These are phyloP conservation scores for Spisula solida DNA, from an alignment of 2,888 invertebrate genomes.

Conservation along the genomic window DNA sequence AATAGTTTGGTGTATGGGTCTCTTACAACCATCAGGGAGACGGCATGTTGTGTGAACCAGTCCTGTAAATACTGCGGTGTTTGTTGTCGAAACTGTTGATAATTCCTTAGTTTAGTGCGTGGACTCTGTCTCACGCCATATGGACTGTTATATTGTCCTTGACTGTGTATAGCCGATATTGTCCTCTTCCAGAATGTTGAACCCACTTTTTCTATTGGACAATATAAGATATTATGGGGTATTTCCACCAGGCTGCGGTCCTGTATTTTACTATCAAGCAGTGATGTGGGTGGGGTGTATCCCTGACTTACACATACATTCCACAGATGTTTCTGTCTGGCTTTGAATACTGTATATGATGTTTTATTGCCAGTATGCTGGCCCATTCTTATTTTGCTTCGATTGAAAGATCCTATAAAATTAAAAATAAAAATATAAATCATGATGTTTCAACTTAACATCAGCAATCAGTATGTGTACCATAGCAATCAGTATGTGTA, in stretches of 20 bases:
- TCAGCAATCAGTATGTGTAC: neutral
- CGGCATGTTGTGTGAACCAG: conserved; percentile 51
- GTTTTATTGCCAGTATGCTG: neutral
- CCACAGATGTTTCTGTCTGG: conserved; percentile 35
- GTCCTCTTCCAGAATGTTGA: conserved; percentile 78
- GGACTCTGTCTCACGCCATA: conserved; percentile 40
- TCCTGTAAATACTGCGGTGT: conserved; percentile 29
- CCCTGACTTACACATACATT: conserved; percentile 43
- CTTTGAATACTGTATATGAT: conserved; percentile 33
- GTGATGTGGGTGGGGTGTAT: conserved; percentile 39
- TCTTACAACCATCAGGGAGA: conserved; percentile 76
- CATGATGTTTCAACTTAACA: neutral
- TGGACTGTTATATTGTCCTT: conserved; percentile 57
- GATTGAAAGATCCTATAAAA: neutral
- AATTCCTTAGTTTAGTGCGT: conserved; percentile 5
- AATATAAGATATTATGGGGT: conserved; percentile 71
- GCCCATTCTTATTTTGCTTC: neutral
- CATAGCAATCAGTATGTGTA: neutral
- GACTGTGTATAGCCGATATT: conserved; percentile 62
- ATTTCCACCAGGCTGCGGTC: conserved; percentile 58
- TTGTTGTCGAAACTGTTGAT: conserved; percentile 19
- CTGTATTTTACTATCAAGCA: conserved; percentile 27
- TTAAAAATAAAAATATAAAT: neutral
- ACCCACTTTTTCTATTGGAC: conserved; percentile 79
- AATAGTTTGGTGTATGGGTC: conserved; percentile 77